Evolutionary conservation across 2,888 invertebrate genomes (phyloP).

Genomic region (Galeopsomyia nigrocyanea): DNA sequence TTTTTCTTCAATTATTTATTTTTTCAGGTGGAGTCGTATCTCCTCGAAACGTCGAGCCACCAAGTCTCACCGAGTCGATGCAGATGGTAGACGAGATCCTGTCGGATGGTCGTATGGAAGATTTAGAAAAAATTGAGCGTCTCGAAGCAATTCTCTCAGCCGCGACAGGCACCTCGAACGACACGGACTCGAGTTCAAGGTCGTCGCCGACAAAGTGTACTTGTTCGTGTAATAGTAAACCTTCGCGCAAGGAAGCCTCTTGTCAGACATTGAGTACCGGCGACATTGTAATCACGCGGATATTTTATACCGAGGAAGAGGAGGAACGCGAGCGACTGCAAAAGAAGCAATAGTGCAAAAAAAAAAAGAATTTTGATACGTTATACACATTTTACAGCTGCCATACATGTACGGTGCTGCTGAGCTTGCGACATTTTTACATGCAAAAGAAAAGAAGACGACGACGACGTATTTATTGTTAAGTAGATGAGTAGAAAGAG

Average conservation of each 20-base stretch:
- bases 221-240: conserved; percentile 57
- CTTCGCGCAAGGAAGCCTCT: conserved; percentile 70
- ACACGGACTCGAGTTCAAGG: conserved; percentile 71
- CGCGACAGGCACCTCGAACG: conserved; percentile 78
- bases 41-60: conserved; percentile 83
- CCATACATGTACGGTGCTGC: too few species aligned
- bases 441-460: too few species aligned
- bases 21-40: conserved; percentile 74
- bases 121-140: conserved; percentile 87
- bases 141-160: conserved; percentile 88
- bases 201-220: conserved; percentile 70
- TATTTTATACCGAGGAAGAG: conserved; percentile 76
- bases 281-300: conserved; percentile 91
- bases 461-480: too few species aligned
- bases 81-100: conserved; percentile 89
- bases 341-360: conserved; percentile 61
- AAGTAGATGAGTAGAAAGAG: too few species aligned
- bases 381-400: too few species aligned
- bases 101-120: conserved; percentile 86
- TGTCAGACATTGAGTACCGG: conserved; percentile 92
- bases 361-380: too few species aligned
- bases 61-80: conserved; percentile 90
- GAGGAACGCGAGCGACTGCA: conserved; percentile 72
- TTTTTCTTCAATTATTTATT: conserved; percentile 15
- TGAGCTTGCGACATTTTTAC: too few species aligned